Base-by-base conservation (phyloP, 1,140 invertebrate species). In the Cydia strobilella region DNA sequence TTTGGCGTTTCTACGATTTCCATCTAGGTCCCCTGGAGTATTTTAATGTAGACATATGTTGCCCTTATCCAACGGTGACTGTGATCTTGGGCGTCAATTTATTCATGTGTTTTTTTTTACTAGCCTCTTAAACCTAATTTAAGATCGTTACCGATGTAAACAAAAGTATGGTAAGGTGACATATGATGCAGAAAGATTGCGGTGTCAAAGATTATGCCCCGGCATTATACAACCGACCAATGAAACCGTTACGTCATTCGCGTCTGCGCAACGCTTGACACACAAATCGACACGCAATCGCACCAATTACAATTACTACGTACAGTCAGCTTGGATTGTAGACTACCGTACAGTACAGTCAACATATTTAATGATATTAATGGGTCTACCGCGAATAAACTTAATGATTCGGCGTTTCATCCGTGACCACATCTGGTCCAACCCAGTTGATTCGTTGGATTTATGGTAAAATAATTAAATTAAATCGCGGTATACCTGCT, bases 231-330 rank as follows among this genome's bases (percentile, higher is more conserved):
- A 90, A 90, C 74, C 76, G 31, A 3, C 65, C 69, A 76, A 75
- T 80, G 73, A 74, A 65, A 69, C 65, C 31, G 80, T 90, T 87
- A 87, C 86, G 77, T 89, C 85, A 89, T 75, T 81, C 82, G 82
- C 74, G 69, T 48, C 62, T 65, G 80, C 86, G 86, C 88, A 89
- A 89, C 72, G 77, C 48, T 75, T 84, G 82, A 84, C 87, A 87
- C 82, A 83, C 80, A 84, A 90, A 90, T 85, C 85, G 72, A 84
- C 84, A 83, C 83, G 80, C 83, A 79, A 82, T 78, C 80, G 74
- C 73, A 45, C 12, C 74, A 82, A 79, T 74, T 54, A 25, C 63
- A 66, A 54, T 75, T 59, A 73, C 65, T 73, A 39, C 45, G 39
- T 74, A 20, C 65, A 73, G 76, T 66, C 23, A 63, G n/a, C 45